Evolutionary conservation across 2,113 vertebrate genomes (phyloP).

Genomic region (Amazona vittata): DNA sequence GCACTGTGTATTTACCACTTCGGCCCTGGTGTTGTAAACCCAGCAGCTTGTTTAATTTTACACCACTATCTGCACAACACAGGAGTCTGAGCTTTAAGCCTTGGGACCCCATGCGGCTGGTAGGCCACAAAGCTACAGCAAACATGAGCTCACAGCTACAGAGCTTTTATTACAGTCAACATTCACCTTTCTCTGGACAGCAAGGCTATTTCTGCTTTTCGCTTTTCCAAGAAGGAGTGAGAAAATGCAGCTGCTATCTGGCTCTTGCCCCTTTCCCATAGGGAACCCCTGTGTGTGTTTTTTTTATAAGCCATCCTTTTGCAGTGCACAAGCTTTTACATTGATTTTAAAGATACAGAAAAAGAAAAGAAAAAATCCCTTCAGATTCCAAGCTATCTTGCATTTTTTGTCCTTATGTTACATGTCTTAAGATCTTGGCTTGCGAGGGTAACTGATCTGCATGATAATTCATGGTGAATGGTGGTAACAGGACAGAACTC

Average conservation of each 20-base stretch:
- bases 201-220: slow-evolving; percentile 11
- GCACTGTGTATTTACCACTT: neutral
- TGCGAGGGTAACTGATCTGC: neutral
- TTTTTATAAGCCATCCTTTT: neutral
- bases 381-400: neutral
- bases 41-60: neutral
- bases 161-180: slow-evolving; percentile 18
- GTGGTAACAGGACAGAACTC: neutral
- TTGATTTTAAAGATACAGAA: neutral
- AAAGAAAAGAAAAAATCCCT: neutral
- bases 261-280: neutral
- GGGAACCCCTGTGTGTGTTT: neutral
- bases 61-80: neutral
- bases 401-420: neutral
- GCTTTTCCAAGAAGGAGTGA: neutral
- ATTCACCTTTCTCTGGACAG: neutral
- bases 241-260: neutral
- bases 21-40: neutral
- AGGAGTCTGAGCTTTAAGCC: neutral
- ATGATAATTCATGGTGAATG: neutral
- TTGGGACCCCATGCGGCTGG: neutral
- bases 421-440: neutral
- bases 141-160: neutral
- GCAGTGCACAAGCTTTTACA: neutral
- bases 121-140: neutral